Evolutionary conservation across 1,140 invertebrate species (phyloP).

Genomic region (Caenorhabditis latens): DNA sequence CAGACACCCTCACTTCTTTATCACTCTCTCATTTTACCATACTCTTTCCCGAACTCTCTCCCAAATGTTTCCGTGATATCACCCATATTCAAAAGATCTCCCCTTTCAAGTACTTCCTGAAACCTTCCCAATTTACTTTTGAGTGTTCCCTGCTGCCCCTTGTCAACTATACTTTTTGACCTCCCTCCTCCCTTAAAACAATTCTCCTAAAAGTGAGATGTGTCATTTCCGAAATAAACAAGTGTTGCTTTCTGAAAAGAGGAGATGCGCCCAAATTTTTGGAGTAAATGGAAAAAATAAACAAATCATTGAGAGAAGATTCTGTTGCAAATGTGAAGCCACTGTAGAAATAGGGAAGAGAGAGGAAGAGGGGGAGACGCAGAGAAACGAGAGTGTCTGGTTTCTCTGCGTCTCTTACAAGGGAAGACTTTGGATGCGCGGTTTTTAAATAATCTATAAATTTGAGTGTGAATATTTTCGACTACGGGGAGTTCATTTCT

Average conservation of each 20-base stretch:
- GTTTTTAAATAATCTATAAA: no score
- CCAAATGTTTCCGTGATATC: no score
- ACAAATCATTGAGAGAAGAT: no score
- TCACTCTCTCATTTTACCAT: background rate
- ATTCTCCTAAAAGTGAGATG: background rate
- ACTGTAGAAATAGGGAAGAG: no score
- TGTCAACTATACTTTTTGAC: background rate
- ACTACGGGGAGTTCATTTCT: no score
- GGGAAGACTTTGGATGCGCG: no score
- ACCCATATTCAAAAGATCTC: background rate
- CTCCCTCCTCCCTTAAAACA: background rate
- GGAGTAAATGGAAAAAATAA: no score
- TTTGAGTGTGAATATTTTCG: no score
- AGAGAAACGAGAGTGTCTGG: no score
- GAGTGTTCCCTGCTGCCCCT: background rate
- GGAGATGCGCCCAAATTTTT: background rate
- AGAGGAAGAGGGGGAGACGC: no score
- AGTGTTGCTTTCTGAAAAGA: background rate
- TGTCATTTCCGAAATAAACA: constrained; percentile 1
- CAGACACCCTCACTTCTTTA: background rate
- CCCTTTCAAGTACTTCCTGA: background rate
- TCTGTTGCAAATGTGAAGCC: no score
- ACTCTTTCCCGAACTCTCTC: background rate
- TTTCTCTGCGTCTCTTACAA: no score
- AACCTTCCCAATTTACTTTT: background rate